A percentile compares a stretch with the other conserved stretches of the same genome.
Conservation (phyloP, 2,888 invertebrate genomes). For the Parnassius orleans region DNA sequence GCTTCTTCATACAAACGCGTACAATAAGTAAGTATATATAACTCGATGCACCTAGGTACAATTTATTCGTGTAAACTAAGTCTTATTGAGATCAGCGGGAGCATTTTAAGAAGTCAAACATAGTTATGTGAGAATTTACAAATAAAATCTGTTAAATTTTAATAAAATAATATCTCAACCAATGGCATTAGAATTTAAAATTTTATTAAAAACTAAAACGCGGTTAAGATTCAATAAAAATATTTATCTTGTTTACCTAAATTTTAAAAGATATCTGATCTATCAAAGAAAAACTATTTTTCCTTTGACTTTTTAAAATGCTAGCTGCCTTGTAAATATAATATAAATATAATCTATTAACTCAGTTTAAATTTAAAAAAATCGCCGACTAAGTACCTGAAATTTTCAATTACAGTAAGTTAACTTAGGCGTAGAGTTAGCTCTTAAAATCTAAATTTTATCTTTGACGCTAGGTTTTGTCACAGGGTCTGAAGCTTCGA, state of each 20-base stretch:
- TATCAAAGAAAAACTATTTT: constrained; percentile 13
- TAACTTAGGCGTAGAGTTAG: constrained; percentile 71
- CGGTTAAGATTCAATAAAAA: constrained; percentile 15
- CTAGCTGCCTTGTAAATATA: constrained; percentile 59
- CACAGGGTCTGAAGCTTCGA: constrained; percentile 68
- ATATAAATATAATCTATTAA: constrained; percentile 42
- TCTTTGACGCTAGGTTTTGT: constrained; percentile 70
- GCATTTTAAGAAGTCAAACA: constrained; percentile 39
- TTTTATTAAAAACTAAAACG: constrained; percentile 12
- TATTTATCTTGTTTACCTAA: constrained; percentile 21
- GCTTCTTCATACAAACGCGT: constrained; percentile 29
- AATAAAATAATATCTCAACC: constrained; percentile 2
- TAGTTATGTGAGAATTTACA: constrained; percentile 7
- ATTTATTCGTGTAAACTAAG: constrained; percentile 49
- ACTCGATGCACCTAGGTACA: constrained; percentile 67
- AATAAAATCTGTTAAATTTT: constrained; percentile 8
- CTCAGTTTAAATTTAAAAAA: constrained; percentile 53
- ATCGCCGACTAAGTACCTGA: constrained; percentile 78
- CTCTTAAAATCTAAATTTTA: constrained; percentile 67
- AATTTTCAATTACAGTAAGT: constrained; percentile 76
- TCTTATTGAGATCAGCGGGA: constrained; percentile 33
- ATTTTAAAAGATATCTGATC: constrained; percentile 22
- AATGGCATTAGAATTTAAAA: constrained; percentile 12
- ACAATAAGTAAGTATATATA: constrained; percentile 29
- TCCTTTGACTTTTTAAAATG: constrained; percentile 44